Evolutionary conservation across 2,888 invertebrate species (phyloP), one percentile per base, ranked within the genome.

Genomic region (Sinohyriopsis cumingii): DNA sequence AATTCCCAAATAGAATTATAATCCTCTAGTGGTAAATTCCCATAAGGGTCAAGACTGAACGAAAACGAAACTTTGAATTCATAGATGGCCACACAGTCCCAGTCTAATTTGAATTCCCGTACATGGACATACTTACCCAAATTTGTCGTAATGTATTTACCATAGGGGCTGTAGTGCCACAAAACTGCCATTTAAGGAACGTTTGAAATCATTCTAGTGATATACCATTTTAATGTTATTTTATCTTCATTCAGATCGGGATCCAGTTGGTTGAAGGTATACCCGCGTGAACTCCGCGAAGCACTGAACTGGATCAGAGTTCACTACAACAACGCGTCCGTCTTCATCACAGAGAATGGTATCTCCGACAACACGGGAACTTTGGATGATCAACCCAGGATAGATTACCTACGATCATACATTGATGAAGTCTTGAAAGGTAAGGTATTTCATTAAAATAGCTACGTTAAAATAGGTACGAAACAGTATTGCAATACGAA

Each of bases 371-470:
- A 66, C 0, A 75, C 71, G 18, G 82, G 78, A 15, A 62, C 70
- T 15, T 55, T 82, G 18, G 73, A 79, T 24, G 85, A 86, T 68
- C 59, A 69, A 6, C 64, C 67, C 20, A 69, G 86, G 55, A 73
- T 82, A 28, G 53, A 76, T 25, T 86, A 73, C 77, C 81, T 77
- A 74, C 78, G 73, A 54, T 55, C 55, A 5, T 82, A 85, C 70
- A 80, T 84, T 53, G 82, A 84, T 65, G 82, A 86, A 67, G 82
- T 86, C 19, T 71, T 86, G 19, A 84, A 86, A 80, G 86, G 86
- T 86, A 73, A 9, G 53, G 9, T 64, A 22, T 15, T 45, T 9
- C 7, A 0, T 55, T 19, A 54, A 19, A 24, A 65, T 55, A 59
- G 20, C 25, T 63, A 25, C 7, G 18, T 45, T 19, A 28, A 22